Percentiles rank a stretch among this genome's conserved stretches.
Conservation (phyloP, 2,888 invertebrate species). For the Blastobasis adustella region DNA sequence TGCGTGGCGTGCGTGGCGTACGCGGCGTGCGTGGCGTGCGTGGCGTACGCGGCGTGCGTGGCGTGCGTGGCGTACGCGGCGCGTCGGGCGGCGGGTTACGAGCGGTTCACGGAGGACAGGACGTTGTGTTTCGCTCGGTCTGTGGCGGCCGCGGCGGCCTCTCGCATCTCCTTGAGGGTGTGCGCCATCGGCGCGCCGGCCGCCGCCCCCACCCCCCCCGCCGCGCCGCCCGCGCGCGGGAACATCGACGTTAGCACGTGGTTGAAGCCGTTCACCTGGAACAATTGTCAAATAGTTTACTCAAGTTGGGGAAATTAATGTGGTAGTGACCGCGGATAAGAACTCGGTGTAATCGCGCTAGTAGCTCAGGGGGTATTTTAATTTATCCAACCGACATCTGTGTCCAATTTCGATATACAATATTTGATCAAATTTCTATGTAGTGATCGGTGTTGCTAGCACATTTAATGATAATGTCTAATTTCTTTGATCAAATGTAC, state of each 20-base stretch:
- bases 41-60: not conserved
- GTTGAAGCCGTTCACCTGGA: conserved; percentile 85
- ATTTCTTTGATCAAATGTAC: too few species aligned
- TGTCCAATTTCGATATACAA: too few species aligned
- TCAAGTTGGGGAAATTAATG: too few species aligned
- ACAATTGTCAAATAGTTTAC: too few species aligned
- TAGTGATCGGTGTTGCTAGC: too few species aligned
- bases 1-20: too few species aligned
- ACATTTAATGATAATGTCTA: too few species aligned
- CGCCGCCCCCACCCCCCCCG: conserved; percentile 25
- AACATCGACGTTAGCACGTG: conserved; percentile 85
- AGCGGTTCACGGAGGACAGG: conserved; percentile 59
- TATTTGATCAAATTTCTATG: too few species aligned
- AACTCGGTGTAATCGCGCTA: too few species aligned
- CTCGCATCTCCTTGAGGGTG: conserved; percentile 78
- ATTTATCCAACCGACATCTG: too few species aligned
- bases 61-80: not conserved
- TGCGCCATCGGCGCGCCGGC: conserved; percentile 28
- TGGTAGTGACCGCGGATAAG: too few species aligned
- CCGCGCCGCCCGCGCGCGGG: conserved; percentile 50
- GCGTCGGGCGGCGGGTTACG: conserved; percentile 37
- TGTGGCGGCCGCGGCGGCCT: conserved; percentile 86
- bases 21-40: not conserved
- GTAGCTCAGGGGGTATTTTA: too few species aligned
- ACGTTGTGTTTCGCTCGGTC: conserved; percentile 84